Evolutionary conservation across 2,888 invertebrate species (phyloP).

Genomic region (Epistrophe grossulariae): DNA sequence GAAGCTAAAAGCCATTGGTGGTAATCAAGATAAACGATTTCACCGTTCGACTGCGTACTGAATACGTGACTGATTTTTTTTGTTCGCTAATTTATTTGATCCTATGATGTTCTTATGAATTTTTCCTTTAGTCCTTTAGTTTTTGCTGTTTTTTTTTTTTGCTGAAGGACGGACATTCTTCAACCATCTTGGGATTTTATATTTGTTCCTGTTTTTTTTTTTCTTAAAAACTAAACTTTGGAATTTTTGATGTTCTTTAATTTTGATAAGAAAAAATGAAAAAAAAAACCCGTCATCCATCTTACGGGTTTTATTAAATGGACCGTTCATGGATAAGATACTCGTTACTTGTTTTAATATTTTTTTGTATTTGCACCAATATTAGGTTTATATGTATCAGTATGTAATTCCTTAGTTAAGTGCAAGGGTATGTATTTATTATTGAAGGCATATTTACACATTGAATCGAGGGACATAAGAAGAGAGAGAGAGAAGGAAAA

Average conservation of each 20-base stretch:
- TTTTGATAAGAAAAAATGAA: constrained; percentile 20
- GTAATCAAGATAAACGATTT: constrained; percentile 65
- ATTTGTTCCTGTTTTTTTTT: constrained; percentile 39
- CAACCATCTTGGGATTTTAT: constrained; percentile 43
- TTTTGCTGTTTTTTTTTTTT: background rate
- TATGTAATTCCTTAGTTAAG: constrained; percentile 49
- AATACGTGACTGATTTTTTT: constrained; percentile 68
- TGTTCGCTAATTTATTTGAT: constrained; percentile 62
- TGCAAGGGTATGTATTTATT: constrained; percentile 56
- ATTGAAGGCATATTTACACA: constrained; percentile 57
- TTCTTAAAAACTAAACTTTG: constrained; percentile 25
- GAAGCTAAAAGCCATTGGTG: constrained; percentile 28
- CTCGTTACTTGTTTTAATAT: constrained; percentile 8
- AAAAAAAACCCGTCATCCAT: constrained; percentile 36
- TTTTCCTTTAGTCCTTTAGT: constrained; percentile 25
- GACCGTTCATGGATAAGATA: constrained; percentile 22
- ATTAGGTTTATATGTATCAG: background rate
- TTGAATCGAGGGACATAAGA: background rate
- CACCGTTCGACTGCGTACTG: constrained; percentile 45
- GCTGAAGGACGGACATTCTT: constrained; percentile 28
- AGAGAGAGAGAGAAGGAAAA: background rate
- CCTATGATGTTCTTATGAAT: constrained; percentile 43
- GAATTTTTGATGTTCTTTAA: constrained; percentile 39
- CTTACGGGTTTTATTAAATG: constrained; percentile 36
- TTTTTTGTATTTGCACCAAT: constrained; percentile 14